Evolutionary conservation across 2,797 vertebrate species (phyloP), one percentile per base, ranked within the genome.

Genomic region (Protosalanx chinensis): DNA sequence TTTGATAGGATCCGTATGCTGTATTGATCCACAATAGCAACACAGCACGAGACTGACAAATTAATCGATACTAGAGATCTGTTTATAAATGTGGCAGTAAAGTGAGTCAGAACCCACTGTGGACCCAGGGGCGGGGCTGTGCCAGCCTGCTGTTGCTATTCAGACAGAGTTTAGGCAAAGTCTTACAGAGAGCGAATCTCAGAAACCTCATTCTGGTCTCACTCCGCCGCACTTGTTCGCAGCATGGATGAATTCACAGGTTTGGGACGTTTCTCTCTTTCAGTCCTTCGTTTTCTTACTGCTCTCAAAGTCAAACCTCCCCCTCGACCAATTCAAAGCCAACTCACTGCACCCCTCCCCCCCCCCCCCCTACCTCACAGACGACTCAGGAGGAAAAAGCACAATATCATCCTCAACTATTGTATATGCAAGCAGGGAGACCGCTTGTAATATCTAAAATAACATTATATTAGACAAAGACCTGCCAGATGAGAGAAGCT

Each of bases 401-500:
- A 75, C 76, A 80, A 80, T 76, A 65, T 67, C n/a, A 73, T 79
- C 74, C 74, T 69, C 71, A 79, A 74, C 82, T 75, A 76, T 77
- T 79, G 41, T 46, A 46, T 79, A 82, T 75, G 73, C 71, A 77
- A 68, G 70, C 41, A 72, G 70, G 79, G 60, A 77, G 62, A 79
- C 29, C 59, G 79, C 83, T 78, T 64, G 68, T 85, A 82, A 85
- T 85, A 85, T 88, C 81, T 82, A 78, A 81, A 82, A 81, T 80
- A 71, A 80, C 85, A 87, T 90, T 89, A 91, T 86, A 92, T 93
- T 89, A 88, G 88, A 87, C 67, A 65, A 61, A 78, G 65, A 57
- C 10, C 70, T 82, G 71, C 82, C 72, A 23, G 79, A 4, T 77
- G 79, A 82, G 77, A 71, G 81, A 83, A 77, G 82, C 83, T 87